Evolutionary conservation across 1,140 invertebrate species (phyloP).

Genomic region (Pemphigus obesinymphae): DNA sequence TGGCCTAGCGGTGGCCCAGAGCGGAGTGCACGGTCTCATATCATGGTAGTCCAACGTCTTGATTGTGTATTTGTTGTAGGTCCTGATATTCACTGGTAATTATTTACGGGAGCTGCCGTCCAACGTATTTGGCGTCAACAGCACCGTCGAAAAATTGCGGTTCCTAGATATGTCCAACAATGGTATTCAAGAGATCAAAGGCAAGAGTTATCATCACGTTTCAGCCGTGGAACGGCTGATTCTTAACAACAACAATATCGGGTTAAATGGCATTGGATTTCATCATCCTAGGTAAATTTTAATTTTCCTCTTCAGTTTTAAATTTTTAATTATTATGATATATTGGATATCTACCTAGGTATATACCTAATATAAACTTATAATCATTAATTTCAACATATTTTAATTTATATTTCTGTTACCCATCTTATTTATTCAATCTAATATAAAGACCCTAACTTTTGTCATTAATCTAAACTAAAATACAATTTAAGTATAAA

Average conservation of each 20-base stretch:
- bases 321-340: too few relatives aligned
- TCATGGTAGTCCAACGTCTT: too few relatives aligned
- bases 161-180: slow-evolving; percentile 75
- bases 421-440: too few relatives aligned
- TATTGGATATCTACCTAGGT: neutral
- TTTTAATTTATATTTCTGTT: too few relatives aligned
- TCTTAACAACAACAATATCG: slow-evolving; percentile 69
- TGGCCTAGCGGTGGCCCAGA: too few relatives aligned
- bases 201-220: slow-evolving; percentile 73
- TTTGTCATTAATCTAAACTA: too few relatives aligned
- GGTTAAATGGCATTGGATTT: slow-evolving; percentile 58
- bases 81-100: slow-evolving; percentile 72
- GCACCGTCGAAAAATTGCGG: slow-evolving; percentile 57
- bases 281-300: slow-evolving; percentile 57
- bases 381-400: too few relatives aligned
- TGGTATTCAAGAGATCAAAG: slow-evolving; percentile 66
- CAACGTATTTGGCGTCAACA: slow-evolving; percentile 66
- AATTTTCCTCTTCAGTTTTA: neutral
- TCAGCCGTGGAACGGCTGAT: slow-evolving; percentile 65
- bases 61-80: slow-evolving; percentile 49
- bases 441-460: too few relatives aligned
- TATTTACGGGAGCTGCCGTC: slow-evolving; percentile 60
- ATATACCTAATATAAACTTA: too few relatives aligned
- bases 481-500: too few relatives aligned
- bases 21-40: too few relatives aligned